Conservation (phyloP, 2,797 vertebrate species). For the Phalloptychus januarius region DNA sequence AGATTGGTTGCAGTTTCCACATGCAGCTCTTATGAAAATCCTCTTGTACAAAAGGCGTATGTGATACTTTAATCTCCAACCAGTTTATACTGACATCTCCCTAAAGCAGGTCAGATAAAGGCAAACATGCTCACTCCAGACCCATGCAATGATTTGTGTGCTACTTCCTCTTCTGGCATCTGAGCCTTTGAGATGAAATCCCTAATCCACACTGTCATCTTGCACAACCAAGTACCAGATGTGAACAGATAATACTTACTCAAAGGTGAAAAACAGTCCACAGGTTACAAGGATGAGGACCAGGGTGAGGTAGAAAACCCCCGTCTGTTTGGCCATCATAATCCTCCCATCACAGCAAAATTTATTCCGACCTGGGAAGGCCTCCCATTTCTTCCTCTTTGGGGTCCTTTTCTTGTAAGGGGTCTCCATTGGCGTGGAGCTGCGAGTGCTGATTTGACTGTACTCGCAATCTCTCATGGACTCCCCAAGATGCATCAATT, state of each 20-base stretch:
- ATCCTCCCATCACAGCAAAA: slow-evolving; percentile 97
- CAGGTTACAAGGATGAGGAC: slow-evolving; percentile 95
- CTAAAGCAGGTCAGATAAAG: slow-evolving; percentile 29
- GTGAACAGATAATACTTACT: slow-evolving; percentile 85
- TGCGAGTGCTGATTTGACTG: slow-evolving; percentile 96
- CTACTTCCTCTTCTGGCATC: slow-evolving; percentile 39
- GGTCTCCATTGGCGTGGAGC: slow-evolving; percentile 97
- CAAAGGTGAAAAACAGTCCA: slow-evolving; percentile 97
- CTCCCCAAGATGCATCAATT: slow-evolving; percentile 93
- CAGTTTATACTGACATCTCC: slow-evolving; percentile 36
- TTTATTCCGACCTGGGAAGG: slow-evolving; percentile 96
- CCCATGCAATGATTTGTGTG: slow-evolving; percentile 39
- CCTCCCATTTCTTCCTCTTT: slow-evolving; percentile 94
- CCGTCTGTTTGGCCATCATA: slow-evolving; percentile 98
- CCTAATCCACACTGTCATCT: slow-evolving; percentile 22
- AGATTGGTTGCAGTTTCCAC: background rate
- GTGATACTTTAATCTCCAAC: slow-evolving; percentile 25
- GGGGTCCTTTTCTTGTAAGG: slow-evolving; percentile 90
- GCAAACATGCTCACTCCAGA: slow-evolving; percentile 27
- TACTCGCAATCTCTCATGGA: slow-evolving; percentile 98
- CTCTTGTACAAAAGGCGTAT: background rate
- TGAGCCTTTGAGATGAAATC: slow-evolving; percentile 41
- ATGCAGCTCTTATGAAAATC: background rate
- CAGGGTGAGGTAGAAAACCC: slow-evolving; percentile 97
- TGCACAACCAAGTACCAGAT: slow-evolving; percentile 18